Conservation (phyloP, 2,888 invertebrate species). For the Oscheius sp. region DNA sequence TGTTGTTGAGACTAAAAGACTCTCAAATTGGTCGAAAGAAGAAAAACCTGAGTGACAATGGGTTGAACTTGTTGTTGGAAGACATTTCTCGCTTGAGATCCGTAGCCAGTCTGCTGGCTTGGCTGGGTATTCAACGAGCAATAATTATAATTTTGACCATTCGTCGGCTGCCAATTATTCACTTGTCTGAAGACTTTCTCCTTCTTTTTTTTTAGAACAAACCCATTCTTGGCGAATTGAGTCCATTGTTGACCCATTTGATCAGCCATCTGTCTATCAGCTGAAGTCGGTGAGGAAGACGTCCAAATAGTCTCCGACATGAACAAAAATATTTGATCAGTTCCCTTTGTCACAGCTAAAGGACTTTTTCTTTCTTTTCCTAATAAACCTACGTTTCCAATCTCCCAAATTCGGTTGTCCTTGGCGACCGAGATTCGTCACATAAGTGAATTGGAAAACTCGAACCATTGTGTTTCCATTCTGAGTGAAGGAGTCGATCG, state of each 20-base stretch:
- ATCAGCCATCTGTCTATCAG: conserved; percentile 52
- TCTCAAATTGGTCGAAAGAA: neutral
- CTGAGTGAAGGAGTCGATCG: conserved; percentile 45
- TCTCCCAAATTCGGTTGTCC: conserved; percentile 43
- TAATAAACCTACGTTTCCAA: conserved; percentile 48
- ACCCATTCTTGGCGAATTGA: conserved; percentile 58
- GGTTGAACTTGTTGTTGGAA: conserved; percentile 58
- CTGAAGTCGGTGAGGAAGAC: conserved; percentile 36
- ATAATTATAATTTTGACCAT: conserved; percentile 48
- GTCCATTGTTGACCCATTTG: conserved; percentile 55
- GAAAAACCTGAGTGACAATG: conserved; percentile 34
- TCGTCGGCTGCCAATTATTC: conserved; percentile 47
- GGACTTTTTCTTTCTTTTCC: neutral
- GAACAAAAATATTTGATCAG: conserved; percentile 54
- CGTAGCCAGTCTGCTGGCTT: conserved; percentile 44
- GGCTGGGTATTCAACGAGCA: conserved; percentile 46
- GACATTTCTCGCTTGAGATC: conserved; percentile 44
- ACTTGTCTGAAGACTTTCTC: conserved; percentile 39
- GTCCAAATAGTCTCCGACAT: conserved; percentile 58
- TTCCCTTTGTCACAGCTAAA: conserved; percentile 56
- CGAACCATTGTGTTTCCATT: conserved; percentile 45
- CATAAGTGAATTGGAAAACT: conserved; percentile 56
- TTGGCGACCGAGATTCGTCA: conserved; percentile 46
- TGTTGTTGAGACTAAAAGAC: conserved; percentile 13
- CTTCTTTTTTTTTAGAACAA: neutral